Evolutionary conservation across 2,797 vertebrate genomes (phyloP).

Genomic region (Tenualosa ilisha): DNA sequence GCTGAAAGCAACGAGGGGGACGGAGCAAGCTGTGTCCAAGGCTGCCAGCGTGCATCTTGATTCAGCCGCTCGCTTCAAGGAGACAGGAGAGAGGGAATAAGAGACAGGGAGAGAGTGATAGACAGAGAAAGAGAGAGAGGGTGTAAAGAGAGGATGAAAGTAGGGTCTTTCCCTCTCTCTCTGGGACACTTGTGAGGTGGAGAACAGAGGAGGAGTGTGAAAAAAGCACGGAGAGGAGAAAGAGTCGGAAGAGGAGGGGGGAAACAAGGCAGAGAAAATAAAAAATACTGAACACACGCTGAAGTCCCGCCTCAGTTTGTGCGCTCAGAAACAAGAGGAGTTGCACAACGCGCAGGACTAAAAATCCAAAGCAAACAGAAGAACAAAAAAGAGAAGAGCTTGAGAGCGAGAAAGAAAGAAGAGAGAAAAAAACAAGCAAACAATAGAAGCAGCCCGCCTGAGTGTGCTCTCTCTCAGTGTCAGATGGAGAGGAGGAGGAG

Average conservation of each 20-base stretch:
- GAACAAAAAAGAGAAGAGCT: neutral
- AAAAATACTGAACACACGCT: neutral
- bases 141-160: neutral
- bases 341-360: neutral
- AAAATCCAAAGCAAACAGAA: slow-evolving; percentile 18
- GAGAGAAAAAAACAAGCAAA: neutral
- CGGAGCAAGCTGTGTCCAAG: neutral
- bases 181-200: slow-evolving; percentile 10
- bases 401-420: neutral
- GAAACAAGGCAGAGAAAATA: slow-evolving; percentile 1
- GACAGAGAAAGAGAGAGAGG: slow-evolving; percentile 23
- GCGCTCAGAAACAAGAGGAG: neutral
- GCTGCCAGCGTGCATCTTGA: neutral
- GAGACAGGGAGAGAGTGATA: slow-evolving; percentile 34
- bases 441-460: slow-evolving; percentile 2
- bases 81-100: neutral
- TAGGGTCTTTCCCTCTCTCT: neutral
- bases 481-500: slow-evolving; percentile 19
- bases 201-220: neutral
- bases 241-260: slow-evolving; percentile 12
- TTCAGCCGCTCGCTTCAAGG: neutral
- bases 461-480: neutral
- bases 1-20: neutral
- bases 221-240: neutral
- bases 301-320: neutral